phyloP scores from a whole-genome alignment of 1,140 invertebrate species.

The Drosophila insularis region DNA sequence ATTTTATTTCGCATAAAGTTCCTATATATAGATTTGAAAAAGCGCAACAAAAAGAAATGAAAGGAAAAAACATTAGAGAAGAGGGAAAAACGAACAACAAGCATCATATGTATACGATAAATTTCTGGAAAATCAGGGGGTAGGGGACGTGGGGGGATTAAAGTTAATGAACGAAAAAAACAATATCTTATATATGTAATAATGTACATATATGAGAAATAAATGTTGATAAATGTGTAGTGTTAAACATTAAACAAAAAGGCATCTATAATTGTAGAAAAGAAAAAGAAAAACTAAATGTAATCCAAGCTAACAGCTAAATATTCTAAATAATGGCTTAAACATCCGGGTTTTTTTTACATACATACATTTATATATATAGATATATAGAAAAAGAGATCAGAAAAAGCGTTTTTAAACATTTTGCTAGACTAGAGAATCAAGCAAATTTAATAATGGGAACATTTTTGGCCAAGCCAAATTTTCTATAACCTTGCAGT shows the following conservation, averaged over 20 bases:
- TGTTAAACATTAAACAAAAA: slow-evolving; percentile 58
- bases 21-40: slow-evolving; percentile 52
- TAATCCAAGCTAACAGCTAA: slow-evolving; percentile 45
- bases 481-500: slow-evolving; percentile 2
- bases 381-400: slow-evolving; percentile 12
- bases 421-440: background rate
- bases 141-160: slow-evolving; percentile 21
- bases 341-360: slow-evolving; percentile 28
- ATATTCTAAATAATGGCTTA: slow-evolving; percentile 61
- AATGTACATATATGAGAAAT: slow-evolving; percentile 34
- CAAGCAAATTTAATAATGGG: background rate
- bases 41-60: slow-evolving; percentile 39
- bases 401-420: background rate
- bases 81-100: slow-evolving; percentile 22
- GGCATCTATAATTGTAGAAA: slow-evolving; percentile 12
- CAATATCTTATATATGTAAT: slow-evolving; percentile 21
- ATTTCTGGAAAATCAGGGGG: slow-evolving; percentile 23
- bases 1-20: slow-evolving; percentile 55
- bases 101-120: slow-evolving; percentile 64
- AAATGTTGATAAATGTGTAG: slow-evolving; percentile 81
- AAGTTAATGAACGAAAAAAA: slow-evolving; percentile 48
- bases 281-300: slow-evolving; percentile 22
- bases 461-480: slow-evolving; percentile 1
- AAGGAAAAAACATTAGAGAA: slow-evolving; percentile 27
- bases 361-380: background rate